Base-by-base conservation (phyloP, 2,113 vertebrate genomes). In the Arenaria interpres region DNA sequence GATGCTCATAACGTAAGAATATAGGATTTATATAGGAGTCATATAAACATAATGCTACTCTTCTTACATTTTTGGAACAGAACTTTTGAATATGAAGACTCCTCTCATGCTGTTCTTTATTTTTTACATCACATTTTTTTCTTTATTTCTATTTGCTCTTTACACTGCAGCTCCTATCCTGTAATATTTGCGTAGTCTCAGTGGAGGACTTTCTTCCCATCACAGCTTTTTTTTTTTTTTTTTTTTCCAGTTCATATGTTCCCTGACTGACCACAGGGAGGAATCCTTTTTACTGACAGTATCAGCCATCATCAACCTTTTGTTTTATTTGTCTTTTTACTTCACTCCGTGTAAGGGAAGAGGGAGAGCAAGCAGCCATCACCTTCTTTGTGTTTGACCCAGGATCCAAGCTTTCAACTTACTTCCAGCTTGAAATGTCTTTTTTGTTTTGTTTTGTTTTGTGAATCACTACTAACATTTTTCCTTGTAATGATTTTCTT, bases 231-330 rank as follows among this genome's bases (percentile, higher is more conserved):
- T 30, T 23, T 20, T 39, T 33, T 76, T n/a, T 51, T 69, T 72
- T 75, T 41, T 59, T n/a, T n/a, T n/a, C 41, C 19, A 21, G 10
- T 76, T 76, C 5, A 3, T 43, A 6, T 68, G 2, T 95, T 95
- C 77, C 32, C 24, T 85, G 41, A 46, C 35, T 91, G 73, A 79
- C 94, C 89, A 89, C 77, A 35, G 74, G 86, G 84, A 96, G 84
- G 91, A 95, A 92, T 96, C 7, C 16, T 78, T 60, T 92, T 85
- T 94, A 57, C 80, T 88, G 35, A 43, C 51, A 72, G 15, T 75
- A 48, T 76, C 67, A 79, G 25, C 66, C 54, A 46, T 57, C 50
- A 30, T 62, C 75, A 79, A 25, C 13, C 4, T 89, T 67, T 69
- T 59, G 13, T 18, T 92, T 89, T 77, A 39, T 83, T 85, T 92